phyloP scores from a whole-genome alignment of 1,140 invertebrate genomes.

The Copidosoma floridanum region DNA sequence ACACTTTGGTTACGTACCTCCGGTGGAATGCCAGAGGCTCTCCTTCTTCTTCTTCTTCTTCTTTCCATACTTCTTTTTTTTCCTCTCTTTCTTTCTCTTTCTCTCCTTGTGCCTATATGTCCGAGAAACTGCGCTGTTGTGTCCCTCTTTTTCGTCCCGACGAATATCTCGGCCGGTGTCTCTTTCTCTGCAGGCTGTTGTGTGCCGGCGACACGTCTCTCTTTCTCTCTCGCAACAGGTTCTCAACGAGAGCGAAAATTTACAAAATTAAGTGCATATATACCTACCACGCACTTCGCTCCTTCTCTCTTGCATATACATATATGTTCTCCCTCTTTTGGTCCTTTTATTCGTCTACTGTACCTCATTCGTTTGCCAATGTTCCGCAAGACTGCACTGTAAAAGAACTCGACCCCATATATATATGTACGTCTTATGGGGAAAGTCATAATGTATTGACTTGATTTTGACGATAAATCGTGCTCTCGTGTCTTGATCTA shows the following conservation, averaged over 20 bases:
- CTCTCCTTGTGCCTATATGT: no score
- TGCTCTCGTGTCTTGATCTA: no score
- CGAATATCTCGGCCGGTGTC: background rate
- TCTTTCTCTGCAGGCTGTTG: background rate
- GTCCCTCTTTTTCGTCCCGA: background rate
- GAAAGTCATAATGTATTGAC: no score
- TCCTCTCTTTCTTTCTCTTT: no score
- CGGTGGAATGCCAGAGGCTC: constrained; percentile 25
- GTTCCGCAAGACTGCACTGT: background rate
- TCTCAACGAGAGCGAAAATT: constrained; percentile 25
- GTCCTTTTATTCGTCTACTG: background rate
- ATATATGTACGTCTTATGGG: no score
- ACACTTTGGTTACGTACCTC: constrained; percentile 23
- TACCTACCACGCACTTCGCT: background rate
- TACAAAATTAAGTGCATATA: constrained; percentile 16
- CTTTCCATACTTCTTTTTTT: background rate
- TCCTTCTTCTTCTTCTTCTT: constrained; percentile 3
- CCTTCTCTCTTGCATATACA: background rate
- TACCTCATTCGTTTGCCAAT: background rate
- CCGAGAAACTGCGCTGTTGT: no score
- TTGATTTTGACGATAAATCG: no score
- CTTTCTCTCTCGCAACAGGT: constrained; percentile 7
- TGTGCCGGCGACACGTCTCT: background rate
- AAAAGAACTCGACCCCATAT: background rate
- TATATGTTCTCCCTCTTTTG: no score